These are phyloP conservation scores for Zaprionus lineosus DNA, from an alignment of 2,888 invertebrate species.

Conservation along the genomic window DNA sequence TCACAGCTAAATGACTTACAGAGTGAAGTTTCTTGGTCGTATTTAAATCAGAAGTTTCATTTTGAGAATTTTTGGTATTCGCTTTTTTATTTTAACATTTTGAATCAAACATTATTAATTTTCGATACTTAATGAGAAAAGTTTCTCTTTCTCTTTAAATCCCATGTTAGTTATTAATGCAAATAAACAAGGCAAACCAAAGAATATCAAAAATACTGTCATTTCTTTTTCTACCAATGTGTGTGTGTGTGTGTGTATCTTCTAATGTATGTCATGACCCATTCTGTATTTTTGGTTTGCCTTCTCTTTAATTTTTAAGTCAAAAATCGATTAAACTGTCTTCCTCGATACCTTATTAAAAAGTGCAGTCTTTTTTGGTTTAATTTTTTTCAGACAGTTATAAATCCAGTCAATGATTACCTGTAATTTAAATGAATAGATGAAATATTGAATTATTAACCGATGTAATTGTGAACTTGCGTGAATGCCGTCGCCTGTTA, in stretches of 20 bases:
- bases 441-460: background rate
- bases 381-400: too few species aligned
- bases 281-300: too few species aligned
- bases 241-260: conserved; percentile 16
- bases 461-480: conserved; percentile 86
- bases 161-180: conserved; percentile 28
- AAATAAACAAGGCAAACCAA: conserved; percentile 35
- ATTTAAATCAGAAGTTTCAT: too few species aligned
- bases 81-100: too few species aligned
- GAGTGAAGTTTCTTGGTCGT: too few species aligned
- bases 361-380: too few species aligned
- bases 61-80: too few species aligned
- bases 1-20: background rate
- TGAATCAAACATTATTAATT: too few species aligned
- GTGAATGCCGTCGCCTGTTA: conserved; percentile 94
- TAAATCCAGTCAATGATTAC: background rate
- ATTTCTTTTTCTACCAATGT: conserved; percentile 8
- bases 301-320: conserved; percentile 26
- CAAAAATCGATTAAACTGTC: conserved; percentile 45
- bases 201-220: conserved; percentile 22
- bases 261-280: conserved; percentile 39
- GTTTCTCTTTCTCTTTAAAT: too few species aligned
- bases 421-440: background rate
- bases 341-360: too few species aligned
- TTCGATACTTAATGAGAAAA: too few species aligned